These are phyloP conservation scores for Hofmannophila pseudospretella DNA, from an alignment of 2,888 invertebrate genomes.

Conservation along the genomic window DNA sequence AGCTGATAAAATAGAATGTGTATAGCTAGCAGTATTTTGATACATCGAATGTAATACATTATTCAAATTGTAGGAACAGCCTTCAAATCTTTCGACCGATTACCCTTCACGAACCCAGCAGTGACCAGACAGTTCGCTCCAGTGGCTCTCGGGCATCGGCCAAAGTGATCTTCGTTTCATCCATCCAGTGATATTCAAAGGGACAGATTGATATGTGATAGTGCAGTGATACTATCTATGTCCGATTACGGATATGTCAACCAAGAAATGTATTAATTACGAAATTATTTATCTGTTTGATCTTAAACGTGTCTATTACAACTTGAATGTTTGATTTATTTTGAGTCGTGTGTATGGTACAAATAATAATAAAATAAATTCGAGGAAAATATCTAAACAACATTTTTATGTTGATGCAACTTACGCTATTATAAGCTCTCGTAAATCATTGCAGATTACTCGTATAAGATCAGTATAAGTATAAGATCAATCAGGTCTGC, in stretches of 20 bases:
- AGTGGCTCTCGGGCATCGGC: conserved; percentile 8
- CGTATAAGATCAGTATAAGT: too few relatives aligned
- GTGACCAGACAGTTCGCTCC: conserved; percentile 10
- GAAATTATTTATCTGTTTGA: conserved; percentile 5
- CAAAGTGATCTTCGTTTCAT: conserved; percentile 5
- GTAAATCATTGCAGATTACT: too few relatives aligned
- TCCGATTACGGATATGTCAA: conserved; percentile 12
- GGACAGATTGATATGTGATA: conserved; percentile 14
- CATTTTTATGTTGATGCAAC: too few relatives aligned
- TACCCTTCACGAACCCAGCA: conserved; percentile 31
- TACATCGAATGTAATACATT: too few relatives aligned
- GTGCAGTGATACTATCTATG: conserved; percentile 11
- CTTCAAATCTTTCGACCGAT: conserved; percentile 35
- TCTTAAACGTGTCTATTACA: neutral
- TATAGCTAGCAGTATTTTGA: too few relatives aligned
- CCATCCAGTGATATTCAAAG: conserved; percentile 5
- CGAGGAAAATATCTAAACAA: too few relatives aligned
- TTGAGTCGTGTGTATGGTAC: too few relatives aligned
- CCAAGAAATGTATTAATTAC: conserved; percentile 12
- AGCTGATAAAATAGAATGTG: too few relatives aligned
- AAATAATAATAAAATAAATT: too few relatives aligned
- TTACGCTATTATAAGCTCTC: too few relatives aligned
- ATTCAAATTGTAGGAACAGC: too few relatives aligned
- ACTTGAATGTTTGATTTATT: neutral
- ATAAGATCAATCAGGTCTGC: too few relatives aligned